phyloP scores from a whole-genome alignment of 2,113 vertebrate species.

The Ursus arctos region DNA sequence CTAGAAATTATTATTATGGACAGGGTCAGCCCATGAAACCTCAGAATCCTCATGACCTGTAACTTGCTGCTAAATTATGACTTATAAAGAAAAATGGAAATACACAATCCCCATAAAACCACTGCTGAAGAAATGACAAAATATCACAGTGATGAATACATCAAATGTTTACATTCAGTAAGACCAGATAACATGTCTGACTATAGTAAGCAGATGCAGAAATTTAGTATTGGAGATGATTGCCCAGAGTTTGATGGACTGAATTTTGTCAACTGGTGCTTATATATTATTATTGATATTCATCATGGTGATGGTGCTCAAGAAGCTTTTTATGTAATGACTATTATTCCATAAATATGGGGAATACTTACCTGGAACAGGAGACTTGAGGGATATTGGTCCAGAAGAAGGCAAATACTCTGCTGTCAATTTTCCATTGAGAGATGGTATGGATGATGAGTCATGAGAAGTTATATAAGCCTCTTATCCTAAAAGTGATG shows the following conservation, averaged over 20 bases:
- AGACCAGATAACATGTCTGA: conserved; percentile 92
- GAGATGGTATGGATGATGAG: conserved; percentile 93
- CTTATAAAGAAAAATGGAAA: not conserved
- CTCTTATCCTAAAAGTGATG: conserved; percentile 93
- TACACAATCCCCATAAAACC: conserved; percentile 88
- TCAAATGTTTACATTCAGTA: conserved; percentile 91
- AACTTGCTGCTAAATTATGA: not conserved
- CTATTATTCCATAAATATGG: conserved; percentile 93
- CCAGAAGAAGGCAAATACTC: conserved; percentile 95
- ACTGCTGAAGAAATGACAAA: conserved; percentile 93
- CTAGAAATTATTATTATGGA: not conserved
- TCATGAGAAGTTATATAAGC: conserved; percentile 91
- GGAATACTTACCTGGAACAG: conserved; percentile 93
- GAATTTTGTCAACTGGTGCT: conserved; percentile 91
- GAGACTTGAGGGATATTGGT: conserved; percentile 94
- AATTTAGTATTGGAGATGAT: conserved; percentile 92
- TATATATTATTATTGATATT: conserved; percentile 93
- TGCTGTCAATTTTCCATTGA: conserved; percentile 92
- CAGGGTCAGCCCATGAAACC: not conserved
- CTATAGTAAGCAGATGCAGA: conserved; percentile 93
- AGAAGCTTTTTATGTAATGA: conserved; percentile 94
- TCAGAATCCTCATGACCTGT: not conserved
- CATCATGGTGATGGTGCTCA: conserved; percentile 93
- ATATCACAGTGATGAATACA: conserved; percentile 92
- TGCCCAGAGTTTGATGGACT: conserved; percentile 92